Base-by-base conservation (phyloP, 2,113 vertebrate species). In the Eulemur macaco region DNA sequence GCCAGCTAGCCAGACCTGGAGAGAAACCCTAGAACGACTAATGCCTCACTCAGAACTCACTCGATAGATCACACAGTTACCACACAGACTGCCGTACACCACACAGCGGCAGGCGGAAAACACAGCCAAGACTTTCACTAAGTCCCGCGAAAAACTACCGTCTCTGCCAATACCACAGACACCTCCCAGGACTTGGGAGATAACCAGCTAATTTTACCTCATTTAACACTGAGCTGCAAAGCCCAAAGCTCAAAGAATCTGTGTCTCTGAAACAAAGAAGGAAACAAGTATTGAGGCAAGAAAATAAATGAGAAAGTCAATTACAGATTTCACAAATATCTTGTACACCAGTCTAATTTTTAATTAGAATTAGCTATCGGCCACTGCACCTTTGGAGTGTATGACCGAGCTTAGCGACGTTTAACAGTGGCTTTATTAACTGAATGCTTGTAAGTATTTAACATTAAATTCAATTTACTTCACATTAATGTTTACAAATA, bases 341-440 rank as follows among this genome's bases (percentile, higher is more conserved):
- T 66, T 76, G 31, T 56, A 42, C 17, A 77, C 10, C 77, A 66
- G 47, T 60, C 52, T 89, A 91, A 93, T 60, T 85, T 95, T 97
- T 97, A 97, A 94, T 97, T 64, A 81, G 37, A 92, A 94, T 76
- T n/a, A 74, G 69, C 56, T 54, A 76, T n/a, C 52, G 96, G 85
- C 96, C 74, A 96, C 3, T 45, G 47, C 23, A 94, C 58, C 0
- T 74, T 73, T 69, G 14, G 63, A 84, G 82, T 76, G 96, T 93
- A 74, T 45, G 92, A 94, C 27, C 31, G 73, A 95, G 84, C 78
- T 89, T 88, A 58, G 89, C 96, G 97, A 94, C 94, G 92, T 97
- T 98, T 77, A 89, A 95, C 78, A 92, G 83, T 54, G 85, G 73
- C 77, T 98, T 99, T 98, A 98, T 98, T 98, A 97, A 96, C 25